These are phyloP conservation scores for Uromys caudimaculatus DNA, from an alignment of 2,797 vertebrate genomes.

Conservation along the genomic window DNA sequence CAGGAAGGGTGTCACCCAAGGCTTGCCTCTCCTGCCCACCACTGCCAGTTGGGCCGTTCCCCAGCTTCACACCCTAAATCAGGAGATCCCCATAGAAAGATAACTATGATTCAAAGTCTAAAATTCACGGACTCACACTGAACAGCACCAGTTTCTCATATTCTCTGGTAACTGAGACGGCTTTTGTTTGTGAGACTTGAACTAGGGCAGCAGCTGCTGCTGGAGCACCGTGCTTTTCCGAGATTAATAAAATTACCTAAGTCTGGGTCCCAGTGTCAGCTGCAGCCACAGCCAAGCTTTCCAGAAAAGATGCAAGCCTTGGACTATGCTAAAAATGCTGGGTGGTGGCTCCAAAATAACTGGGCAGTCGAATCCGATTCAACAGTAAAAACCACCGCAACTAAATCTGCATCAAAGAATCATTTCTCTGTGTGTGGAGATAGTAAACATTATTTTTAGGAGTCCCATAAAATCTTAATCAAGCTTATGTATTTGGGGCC, in stretches of 20 bases:
- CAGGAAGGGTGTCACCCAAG: neutral
- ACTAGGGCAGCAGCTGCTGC: constrained; percentile 73
- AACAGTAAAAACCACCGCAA: neutral
- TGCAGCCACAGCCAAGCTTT: constrained; percentile 36
- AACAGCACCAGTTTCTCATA: constrained; percentile 70
- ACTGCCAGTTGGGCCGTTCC: neutral
- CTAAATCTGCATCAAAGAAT: constrained; percentile 21
- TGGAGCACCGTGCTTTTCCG: constrained; percentile 22
- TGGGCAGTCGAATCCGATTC: neutral
- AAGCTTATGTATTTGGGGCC: neutral
- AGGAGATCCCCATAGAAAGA: constrained; percentile 59
- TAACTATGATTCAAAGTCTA: constrained; percentile 68
- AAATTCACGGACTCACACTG: constrained; percentile 56
- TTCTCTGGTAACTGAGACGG: constrained; percentile 58
- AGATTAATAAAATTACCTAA: constrained; percentile 73
- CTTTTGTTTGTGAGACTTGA: constrained; percentile 69
- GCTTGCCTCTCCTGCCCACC: neutral
- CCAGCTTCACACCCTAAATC: constrained; percentile 65
- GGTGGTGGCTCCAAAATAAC: neutral
- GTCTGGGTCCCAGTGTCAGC: constrained; percentile 50
- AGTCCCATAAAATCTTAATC: constrained; percentile 42
- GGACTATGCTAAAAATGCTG: neutral
- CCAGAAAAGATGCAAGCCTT: constrained; percentile 49
- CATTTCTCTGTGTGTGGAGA: neutral
- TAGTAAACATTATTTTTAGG: constrained; percentile 43